Base-by-base conservation (phyloP, 53 echinoderm and acorn worm species). In the Glandiceps talaboti region DNA sequence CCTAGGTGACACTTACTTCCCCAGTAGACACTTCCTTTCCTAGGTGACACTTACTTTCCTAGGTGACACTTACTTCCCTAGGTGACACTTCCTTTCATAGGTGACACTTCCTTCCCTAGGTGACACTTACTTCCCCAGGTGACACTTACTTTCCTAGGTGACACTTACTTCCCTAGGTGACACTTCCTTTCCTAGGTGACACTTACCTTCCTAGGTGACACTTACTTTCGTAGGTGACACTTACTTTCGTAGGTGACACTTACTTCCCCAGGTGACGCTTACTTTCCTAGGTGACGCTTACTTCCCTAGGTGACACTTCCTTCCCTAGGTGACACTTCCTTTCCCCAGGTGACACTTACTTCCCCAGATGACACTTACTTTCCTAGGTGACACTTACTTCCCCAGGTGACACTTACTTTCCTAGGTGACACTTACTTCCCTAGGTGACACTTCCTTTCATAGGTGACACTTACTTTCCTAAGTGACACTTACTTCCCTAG, bases 121-220 rank as follows among this genome's bases (percentile, higher is more conserved):
- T 31, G 29, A 82, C 82, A 28, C 78, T 88, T 83, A 78, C 76
- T 28, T 93, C 93, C 78, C 90, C 90, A 27, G 90, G n/a, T n/a
- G n/a, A n/a, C n/a, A n/a, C n/a, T n/a, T n/a, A n/a, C n/a, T n/a
- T n/a, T 45, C 64, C 64, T 45, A 12, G 64, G 64, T 45, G 64
- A 45, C 20, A 45, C 64, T 45, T 45, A 12, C 64, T 45, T 45
- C 6, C 64, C 27, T 27, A 31, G 26, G 6, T 28, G 1, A 29
- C 82, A 78, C 29, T 82, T 88, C 83, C 78, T 75, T 28, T 93
- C 93, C 78, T n/a, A n/a, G n/a, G n/a, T n/a, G n/a, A n/a, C n/a
- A n/a, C n/a, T n/a, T n/a, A n/a, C n/a, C n/a, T n/a, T 45, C 64
- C 64, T 45, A 12, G 64, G 64, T 45, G 64, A 45, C 20, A 45